These are phyloP conservation scores for Pteropus alecto DNA, from an alignment of 2,113 vertebrate genomes.

Conservation along the genomic window DNA sequence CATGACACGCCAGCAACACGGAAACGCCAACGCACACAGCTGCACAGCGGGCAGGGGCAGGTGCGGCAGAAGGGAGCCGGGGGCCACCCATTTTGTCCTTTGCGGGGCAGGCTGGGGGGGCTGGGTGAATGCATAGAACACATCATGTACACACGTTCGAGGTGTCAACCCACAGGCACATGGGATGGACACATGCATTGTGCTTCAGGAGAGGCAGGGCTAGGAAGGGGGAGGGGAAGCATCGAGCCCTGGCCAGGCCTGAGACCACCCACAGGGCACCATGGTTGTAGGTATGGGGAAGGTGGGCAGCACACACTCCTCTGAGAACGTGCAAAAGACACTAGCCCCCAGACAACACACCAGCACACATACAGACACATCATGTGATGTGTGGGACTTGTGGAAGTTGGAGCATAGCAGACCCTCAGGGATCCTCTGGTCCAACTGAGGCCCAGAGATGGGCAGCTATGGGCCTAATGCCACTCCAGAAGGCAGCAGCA, in stretches of 20 bases:
- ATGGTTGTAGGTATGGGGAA: background rate
- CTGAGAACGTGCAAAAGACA: conserved; percentile 58
- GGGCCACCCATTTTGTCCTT: conserved; percentile 61
- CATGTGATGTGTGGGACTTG: background rate
- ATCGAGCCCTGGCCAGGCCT: conserved; percentile 26
- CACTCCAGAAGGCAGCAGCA: background rate
- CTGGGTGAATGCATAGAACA: conserved; percentile 67
- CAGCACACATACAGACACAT: background rate
- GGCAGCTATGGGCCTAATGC: background rate
- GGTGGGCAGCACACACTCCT: conserved; percentile 21
- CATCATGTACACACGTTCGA: conserved; percentile 43
- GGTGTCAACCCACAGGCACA: conserved; percentile 48
- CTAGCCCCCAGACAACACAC: conserved; percentile 32
- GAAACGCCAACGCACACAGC: conserved; percentile 73
- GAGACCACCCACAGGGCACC: conserved; percentile 16
- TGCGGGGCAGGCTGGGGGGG: conserved; percentile 40
- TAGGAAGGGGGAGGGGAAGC: background rate
- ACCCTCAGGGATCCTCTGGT: background rate
- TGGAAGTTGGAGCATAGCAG: background rate
- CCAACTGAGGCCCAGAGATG: background rate
- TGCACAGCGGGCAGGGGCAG: conserved; percentile 53
- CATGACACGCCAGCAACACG: conserved; percentile 75
- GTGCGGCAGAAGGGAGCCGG: background rate
- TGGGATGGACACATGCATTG: conserved; percentile 57
- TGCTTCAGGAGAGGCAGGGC: conserved; percentile 60